phyloP scores from a whole-genome alignment of 2,797 vertebrate species.

The Prionace glauca region DNA sequence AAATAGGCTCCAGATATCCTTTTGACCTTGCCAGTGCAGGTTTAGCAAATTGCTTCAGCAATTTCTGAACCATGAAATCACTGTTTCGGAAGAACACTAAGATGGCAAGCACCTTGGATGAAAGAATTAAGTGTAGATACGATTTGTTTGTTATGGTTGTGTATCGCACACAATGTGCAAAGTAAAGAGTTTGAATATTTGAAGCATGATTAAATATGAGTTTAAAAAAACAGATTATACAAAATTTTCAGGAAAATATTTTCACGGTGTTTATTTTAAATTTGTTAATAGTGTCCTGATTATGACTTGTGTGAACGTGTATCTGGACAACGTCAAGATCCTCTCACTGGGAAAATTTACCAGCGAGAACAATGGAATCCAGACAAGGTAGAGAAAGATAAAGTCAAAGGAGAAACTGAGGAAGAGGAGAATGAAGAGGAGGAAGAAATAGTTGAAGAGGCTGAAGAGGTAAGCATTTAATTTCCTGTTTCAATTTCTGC shows the following conservation, averaged over 20 bases:
- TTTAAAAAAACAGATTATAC: not conserved
- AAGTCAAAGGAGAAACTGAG: slow-evolving; percentile 48
- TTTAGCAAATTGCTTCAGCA: not conserved
- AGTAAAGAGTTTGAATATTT: not conserved
- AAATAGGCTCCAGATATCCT: too few species aligned
- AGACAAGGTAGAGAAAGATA: slow-evolving; percentile 50
- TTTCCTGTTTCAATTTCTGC: not conserved
- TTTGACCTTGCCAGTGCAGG: too few species aligned
- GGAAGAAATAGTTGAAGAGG: slow-evolving; percentile 54
- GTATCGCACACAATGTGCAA: not conserved
- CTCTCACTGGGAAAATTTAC: slow-evolving; percentile 63
- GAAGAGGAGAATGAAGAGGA: slow-evolving; percentile 50
- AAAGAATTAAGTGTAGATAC: not conserved
- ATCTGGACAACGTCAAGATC: slow-evolving; percentile 70
- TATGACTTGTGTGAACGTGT: slow-evolving; percentile 71
- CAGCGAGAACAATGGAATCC: slow-evolving; percentile 66
- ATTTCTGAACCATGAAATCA: not conserved
- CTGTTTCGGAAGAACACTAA: not conserved
- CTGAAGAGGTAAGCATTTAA: slow-evolving; percentile 44
- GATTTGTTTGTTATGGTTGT: not conserved
- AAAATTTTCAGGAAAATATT: not conserved
- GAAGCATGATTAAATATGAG: not conserved
- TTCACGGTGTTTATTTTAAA: not conserved
- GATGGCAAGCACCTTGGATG: not conserved
- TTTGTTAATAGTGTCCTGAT: slow-evolving; percentile 69